Evolutionary conservation across 2,888 invertebrate species (phyloP).

Genomic region (Papilio elwesi): DNA sequence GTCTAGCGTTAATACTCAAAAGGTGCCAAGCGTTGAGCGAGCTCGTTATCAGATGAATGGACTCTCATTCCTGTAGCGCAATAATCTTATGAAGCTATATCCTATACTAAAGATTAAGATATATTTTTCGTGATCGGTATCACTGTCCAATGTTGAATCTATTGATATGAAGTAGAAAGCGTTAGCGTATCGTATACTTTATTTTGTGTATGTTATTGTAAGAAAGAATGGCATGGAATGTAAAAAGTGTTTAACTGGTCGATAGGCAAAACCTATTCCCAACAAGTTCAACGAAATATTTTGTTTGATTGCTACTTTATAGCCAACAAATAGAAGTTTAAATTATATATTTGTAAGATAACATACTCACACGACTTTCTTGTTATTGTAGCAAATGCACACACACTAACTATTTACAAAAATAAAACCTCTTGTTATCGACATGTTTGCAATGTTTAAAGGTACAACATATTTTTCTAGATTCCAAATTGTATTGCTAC

Average conservation of each 20-base stretch:
- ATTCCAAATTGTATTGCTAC: constrained; percentile 43
- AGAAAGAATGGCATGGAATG: constrained; percentile 47
- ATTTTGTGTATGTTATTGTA: constrained; percentile 51
- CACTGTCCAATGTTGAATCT: constrained; percentile 61
- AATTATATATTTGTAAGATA: constrained; percentile 35
- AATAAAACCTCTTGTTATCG: constrained; percentile 11
- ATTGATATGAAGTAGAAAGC: constrained; percentile 61
- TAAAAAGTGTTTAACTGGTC: constrained; percentile 42
- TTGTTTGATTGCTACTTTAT: constrained; percentile 26
- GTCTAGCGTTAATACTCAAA: constrained; percentile 78
- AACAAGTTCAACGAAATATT: constrained; percentile 24
- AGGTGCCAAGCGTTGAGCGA: constrained; percentile 71
- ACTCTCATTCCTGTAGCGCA: constrained; percentile 78
- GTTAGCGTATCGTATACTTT: constrained; percentile 62
- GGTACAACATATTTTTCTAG: constrained; percentile 29
- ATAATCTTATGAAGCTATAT: constrained; percentile 67
- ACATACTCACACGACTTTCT: constrained; percentile 24
- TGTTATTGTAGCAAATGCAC: constrained; percentile 30
- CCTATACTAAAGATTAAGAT: constrained; percentile 51
- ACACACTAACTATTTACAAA: constrained; percentile 32
- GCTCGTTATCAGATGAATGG: constrained; percentile 54
- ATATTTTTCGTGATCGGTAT: constrained; percentile 53
- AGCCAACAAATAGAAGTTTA: constrained; percentile 16
- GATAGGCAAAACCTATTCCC: constrained; percentile 28
- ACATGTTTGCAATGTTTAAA: constrained; percentile 21